Base-by-base conservation (phyloP, 2,113 vertebrate species). In the Redunca redunca region DNA sequence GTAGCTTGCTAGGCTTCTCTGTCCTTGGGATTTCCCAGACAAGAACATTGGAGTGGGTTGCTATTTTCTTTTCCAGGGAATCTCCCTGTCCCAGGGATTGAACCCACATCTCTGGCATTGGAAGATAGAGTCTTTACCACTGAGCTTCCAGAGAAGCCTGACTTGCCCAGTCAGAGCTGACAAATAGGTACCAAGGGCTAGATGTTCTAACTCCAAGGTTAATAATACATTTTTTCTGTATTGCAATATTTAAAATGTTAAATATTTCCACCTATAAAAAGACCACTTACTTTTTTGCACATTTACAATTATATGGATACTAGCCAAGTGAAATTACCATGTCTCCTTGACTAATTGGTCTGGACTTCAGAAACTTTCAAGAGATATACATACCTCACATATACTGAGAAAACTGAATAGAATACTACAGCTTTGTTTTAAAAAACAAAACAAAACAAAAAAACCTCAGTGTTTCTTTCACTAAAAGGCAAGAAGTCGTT, bases 401-500 rank as follows among this genome's bases (percentile, higher is more conserved):
- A 88, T 21, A 93, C 77, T 96, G 62, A 88, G 91, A 87, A 36
- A 90, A 82, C 67, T 94, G 88, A 96, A 97, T 96, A 8, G 3
- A 88, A 67, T 62, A 92, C 30, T 48, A 90, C 0, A 80, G 57
- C 23, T 86, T 88, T 33, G 26, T 97, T 96, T 9, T 9, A 64
- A 96, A 95, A 98, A 94, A 25, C 14, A 97, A 48, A 2, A 55
- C 50, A 30, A 25, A 58, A 15, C 0, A 95, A 98, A 93, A 21
- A 97, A 43, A 26, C 30, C 89, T 81, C n/a, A 98, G 82, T 96
- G 16, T 67, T 97, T 33, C 55, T 82, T 97, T 93, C 30, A n/a
- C 94, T 97, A 96, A 96, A 98, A 95, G 40, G 21, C 10, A 50
- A 95, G 36, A 98, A 98, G 95, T 96, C 92, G 64, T 90, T 97